Conservation (phyloP, 2,113 vertebrate species). For the Lathamus discolor region DNA sequence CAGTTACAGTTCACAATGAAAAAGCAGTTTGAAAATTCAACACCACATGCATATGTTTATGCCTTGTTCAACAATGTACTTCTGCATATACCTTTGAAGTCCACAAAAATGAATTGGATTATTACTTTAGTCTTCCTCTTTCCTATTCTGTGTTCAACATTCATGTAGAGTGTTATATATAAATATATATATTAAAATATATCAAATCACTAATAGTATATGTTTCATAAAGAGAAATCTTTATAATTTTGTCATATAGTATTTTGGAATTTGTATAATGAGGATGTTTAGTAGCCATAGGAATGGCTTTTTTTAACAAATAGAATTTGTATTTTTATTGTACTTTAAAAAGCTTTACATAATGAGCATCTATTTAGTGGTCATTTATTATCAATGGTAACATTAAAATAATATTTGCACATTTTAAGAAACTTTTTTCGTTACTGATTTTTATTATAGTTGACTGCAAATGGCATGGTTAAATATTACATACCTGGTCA, state of each 20-base stretch:
- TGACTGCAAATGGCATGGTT: constrained; percentile 69
- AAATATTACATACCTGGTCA: constrained; percentile 53
- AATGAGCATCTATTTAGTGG: constrained; percentile 77
- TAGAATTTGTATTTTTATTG: constrained; percentile 85
- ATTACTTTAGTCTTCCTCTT: constrained; percentile 39
- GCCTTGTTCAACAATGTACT: constrained; percentile 17
- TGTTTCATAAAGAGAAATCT: constrained; percentile 74
- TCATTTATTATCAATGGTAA: constrained; percentile 76
- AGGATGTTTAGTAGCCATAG: constrained; percentile 76
- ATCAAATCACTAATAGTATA: constrained; percentile 62
- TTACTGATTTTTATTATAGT: constrained; percentile 74
- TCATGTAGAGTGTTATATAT: constrained; percentile 46
- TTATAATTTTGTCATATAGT: constrained; percentile 79
- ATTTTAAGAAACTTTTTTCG: constrained; percentile 64
- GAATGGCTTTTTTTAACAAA: constrained; percentile 80
- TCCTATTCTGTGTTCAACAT: constrained; percentile 12
- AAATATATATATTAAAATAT: constrained; percentile 30
- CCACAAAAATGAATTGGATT: neutral
- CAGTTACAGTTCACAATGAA: constrained; percentile 38
- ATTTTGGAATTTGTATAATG: constrained; percentile 82
- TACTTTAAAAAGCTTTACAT: constrained; percentile 79
- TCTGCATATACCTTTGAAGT: neutral
- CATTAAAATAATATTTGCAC: constrained; percentile 75
- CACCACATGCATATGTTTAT: neutral
- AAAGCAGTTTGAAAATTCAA: constrained; percentile 20